These are phyloP conservation scores for Rhinophrynus dorsalis DNA, from an alignment of 2,797 vertebrate species.

Conservation along the genomic window DNA sequence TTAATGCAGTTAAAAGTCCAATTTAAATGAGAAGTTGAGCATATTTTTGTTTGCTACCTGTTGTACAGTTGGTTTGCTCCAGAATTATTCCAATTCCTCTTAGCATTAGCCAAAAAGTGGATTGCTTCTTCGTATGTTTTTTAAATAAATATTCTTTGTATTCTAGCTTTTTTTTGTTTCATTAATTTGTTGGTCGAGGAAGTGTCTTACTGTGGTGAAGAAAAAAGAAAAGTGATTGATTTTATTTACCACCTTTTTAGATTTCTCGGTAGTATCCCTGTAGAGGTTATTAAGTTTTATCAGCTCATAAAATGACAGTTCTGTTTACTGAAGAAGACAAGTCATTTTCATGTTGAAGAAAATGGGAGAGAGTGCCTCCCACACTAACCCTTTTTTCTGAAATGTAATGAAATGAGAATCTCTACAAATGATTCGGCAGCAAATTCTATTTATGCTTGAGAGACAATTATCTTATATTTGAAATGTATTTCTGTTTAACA, in stretches of 20 bases:
- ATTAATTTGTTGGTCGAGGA: no score
- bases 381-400: conserved; percentile 67
- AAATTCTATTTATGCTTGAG: conserved; percentile 65
- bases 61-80: no score
- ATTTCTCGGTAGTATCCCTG: conserved; percentile 60
- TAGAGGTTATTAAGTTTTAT: conserved; percentile 70
- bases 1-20: no score
- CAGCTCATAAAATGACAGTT: conserved; percentile 67
- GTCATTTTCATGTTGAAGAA: conserved; percentile 70
- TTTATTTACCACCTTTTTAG: conserved; percentile 63
- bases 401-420: conserved; percentile 67
- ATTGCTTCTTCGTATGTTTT: no score
- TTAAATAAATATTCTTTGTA: no score
- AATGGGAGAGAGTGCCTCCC: conserved; percentile 70
- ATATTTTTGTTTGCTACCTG: no score
- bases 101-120: no score
- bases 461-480: conserved; percentile 66
- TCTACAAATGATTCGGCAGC: conserved; percentile 67
- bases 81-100: no score
- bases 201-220: neutral
- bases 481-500: conserved; percentile 53
- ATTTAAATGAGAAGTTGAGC: no score
- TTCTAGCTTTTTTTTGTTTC: no score
- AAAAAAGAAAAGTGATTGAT: conserved; percentile 47
- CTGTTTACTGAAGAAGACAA: conserved; percentile 70